These are phyloP conservation scores for Tetranychus piercei DNA, from an alignment of 2,888 invertebrate species.

Conservation along the genomic window DNA sequence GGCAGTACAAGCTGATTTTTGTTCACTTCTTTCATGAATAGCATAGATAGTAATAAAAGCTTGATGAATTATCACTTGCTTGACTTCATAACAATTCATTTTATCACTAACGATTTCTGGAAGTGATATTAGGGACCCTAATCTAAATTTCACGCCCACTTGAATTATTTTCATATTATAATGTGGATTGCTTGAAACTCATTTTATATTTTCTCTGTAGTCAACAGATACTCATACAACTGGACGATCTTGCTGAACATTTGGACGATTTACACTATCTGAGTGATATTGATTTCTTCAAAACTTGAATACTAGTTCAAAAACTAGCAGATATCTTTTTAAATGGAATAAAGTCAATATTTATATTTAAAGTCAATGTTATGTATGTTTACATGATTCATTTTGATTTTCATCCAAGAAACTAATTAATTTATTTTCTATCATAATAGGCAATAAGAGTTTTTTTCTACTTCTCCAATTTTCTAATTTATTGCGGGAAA, in stretches of 20 bases:
- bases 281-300: slow-evolving; percentile 85
- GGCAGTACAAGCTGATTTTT: no score
- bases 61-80: no score
- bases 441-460: slow-evolving; percentile 56
- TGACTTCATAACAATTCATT: no score
- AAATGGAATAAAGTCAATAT: slow-evolving; percentile 46
- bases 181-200: background rate
- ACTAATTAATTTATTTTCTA: slow-evolving; percentile 9
- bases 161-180: background rate
- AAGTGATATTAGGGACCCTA: no score
- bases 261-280: slow-evolving; percentile 90
- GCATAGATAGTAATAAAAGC: no score
- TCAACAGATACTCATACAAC: slow-evolving; percentile 35
- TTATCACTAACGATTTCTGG: no score
- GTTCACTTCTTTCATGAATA: no score
- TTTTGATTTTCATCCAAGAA: background rate
- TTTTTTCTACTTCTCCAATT: slow-evolving; percentile 63
- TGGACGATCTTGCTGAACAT: slow-evolving; percentile 87
- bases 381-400: slow-evolving; percentile 31
- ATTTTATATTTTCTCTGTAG: slow-evolving; percentile 7
- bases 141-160: no score
- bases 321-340: slow-evolving; percentile 74
- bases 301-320: no score
- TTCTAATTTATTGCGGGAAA: slow-evolving; percentile 57
- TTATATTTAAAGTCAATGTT: no score